phyloP scores from a whole-genome alignment of 2,113 vertebrate genomes.

The Muscicapa adusta region DNA sequence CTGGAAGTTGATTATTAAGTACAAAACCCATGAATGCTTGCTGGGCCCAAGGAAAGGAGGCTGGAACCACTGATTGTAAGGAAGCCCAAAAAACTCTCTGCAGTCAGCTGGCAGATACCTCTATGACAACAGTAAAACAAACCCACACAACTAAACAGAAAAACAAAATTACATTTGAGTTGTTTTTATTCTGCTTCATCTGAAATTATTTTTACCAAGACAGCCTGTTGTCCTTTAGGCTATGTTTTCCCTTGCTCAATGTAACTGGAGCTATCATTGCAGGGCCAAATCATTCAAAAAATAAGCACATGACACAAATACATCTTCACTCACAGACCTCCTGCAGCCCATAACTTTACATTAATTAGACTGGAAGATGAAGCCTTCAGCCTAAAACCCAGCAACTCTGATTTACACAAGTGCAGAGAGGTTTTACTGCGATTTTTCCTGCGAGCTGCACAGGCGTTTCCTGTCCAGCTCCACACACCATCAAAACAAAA shows the following conservation, averaged over 20 bases:
- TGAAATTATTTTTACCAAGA: conserved; percentile 26
- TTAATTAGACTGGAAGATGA: conserved; percentile 14
- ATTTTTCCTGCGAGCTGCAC: neutral
- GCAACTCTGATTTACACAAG: neutral
- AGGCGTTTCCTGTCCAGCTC: neutral
- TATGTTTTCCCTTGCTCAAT: neutral
- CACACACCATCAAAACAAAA: neutral
- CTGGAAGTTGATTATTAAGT: conserved; percentile 6
- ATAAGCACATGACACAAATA: neutral
- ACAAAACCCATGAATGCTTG: neutral
- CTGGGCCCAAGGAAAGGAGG: neutral
- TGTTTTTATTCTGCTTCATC: conserved; percentile 16
- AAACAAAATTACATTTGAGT: neutral
- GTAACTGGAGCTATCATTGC: neutral
- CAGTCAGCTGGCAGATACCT: conserved; percentile 17
- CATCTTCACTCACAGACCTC: neutral
- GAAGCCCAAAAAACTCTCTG: neutral
- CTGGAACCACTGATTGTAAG: neutral
- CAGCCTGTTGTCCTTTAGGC: neutral
- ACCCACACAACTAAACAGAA: neutral
- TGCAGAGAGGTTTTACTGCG: neutral
- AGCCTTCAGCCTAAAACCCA: neutral
- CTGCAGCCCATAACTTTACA: neutral
- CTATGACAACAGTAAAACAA: conserved; percentile 11
- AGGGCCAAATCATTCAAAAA: neutral